A percentile compares a stretch with the other conserved stretches of the same genome.
These are phyloP conservation scores for Meliscaeva auricollis DNA, from an alignment of 2,888 invertebrate genomes.

Conservation along the genomic window DNA sequence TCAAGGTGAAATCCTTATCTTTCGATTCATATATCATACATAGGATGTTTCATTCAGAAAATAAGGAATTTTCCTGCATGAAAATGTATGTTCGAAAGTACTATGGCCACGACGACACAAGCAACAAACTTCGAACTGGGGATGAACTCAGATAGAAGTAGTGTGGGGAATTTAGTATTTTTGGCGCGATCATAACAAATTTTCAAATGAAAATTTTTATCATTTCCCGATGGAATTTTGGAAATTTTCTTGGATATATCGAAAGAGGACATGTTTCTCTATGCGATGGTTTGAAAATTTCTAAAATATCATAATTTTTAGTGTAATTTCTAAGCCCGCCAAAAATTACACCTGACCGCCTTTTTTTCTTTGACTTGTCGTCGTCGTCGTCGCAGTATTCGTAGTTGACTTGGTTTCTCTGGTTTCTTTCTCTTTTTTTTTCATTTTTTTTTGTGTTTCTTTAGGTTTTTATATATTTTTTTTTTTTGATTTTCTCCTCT, in stretches of 20 bases:
- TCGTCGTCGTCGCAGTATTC: slow-evolving; percentile 16
- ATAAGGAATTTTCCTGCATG: slow-evolving; percentile 38
- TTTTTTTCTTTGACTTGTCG: slow-evolving; percentile 63
- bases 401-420: slow-evolving; percentile 35
- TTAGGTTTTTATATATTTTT: slow-evolving; percentile 33
- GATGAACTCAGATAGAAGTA: slow-evolving; percentile 47
- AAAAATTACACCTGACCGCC: slow-evolving; percentile 70
- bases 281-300: slow-evolving; percentile 43
- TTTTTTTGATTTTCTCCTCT: slow-evolving; percentile 36
- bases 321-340: slow-evolving; percentile 66
- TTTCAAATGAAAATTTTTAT: slow-evolving; percentile 64
- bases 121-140: slow-evolving; percentile 60
- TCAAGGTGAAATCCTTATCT: slow-evolving; percentile 78
- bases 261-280: slow-evolving; percentile 41
- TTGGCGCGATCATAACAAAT: slow-evolving; percentile 71
- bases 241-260: slow-evolving; percentile 32
- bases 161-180: slow-evolving; percentile 50
- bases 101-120: slow-evolving; percentile 67
- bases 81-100: slow-evolving; percentile 78
- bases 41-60: slow-evolving; percentile 78
- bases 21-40: slow-evolving; percentile 62
- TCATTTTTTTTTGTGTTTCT: slow-evolving; percentile 22
- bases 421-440: slow-evolving; percentile 51
- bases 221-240: slow-evolving; percentile 44
- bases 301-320: slow-evolving; percentile 41